Percentiles rank a stretch among this genome's conserved stretches.
Conservation (phyloP, 2,797 vertebrate genomes). For the Peromyscus attwateri region DNA sequence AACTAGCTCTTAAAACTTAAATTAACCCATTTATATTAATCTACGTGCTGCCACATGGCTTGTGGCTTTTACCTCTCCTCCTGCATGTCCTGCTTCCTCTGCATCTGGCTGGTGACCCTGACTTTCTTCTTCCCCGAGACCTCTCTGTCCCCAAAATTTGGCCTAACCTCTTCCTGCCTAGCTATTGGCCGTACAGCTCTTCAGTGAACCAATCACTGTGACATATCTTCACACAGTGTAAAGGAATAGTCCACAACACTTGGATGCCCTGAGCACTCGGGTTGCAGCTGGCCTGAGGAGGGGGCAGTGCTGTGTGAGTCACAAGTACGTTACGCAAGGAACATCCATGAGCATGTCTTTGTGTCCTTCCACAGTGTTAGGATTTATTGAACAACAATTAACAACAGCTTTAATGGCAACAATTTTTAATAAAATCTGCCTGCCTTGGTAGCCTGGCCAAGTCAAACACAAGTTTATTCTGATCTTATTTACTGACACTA, state of each 20-base stretch:
- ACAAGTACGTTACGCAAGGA: accelerated
- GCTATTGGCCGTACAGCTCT: not conserved
- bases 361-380: not conserved
- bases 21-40: not conserved
- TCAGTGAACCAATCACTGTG: not conserved
- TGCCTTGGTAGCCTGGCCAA: not conserved
- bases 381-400: not conserved
- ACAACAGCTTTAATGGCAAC: not conserved
- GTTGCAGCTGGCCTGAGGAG: not conserved
- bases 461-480: not conserved
- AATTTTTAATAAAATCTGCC: not conserved
- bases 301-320: not conserved
- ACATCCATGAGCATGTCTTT: not conserved
- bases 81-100: not conserved
- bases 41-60: not conserved
- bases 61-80: not conserved
- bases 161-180: not conserved
- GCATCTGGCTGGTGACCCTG: not conserved
- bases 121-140: not conserved
- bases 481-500: not conserved
- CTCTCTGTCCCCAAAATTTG: not conserved
- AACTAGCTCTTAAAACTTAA: not conserved
- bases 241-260: not conserved
- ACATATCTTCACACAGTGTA: not conserved
- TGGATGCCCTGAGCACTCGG: not conserved